These are phyloP conservation scores for Bos taurus DNA, from an alignment of 2,113 vertebrate genomes.

Conservation along the genomic window DNA sequence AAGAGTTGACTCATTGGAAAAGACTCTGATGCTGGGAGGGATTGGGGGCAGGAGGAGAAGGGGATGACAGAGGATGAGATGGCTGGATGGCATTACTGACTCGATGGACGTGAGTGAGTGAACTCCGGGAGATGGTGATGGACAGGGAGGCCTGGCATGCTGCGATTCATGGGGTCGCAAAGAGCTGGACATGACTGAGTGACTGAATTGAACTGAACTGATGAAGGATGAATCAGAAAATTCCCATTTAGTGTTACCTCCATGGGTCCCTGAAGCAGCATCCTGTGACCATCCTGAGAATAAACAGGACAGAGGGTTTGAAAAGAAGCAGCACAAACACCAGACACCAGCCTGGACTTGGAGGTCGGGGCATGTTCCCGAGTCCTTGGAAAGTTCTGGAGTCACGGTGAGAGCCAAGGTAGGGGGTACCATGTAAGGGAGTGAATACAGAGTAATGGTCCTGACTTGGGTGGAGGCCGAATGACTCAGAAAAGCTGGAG, in stretches of 20 bases:
- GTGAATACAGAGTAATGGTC: background rate
- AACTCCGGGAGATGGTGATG: too few species aligned
- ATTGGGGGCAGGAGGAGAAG: too few species aligned
- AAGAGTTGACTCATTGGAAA: too few species aligned
- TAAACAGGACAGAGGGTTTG: background rate
- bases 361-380: fast-evolving
- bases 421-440: background rate
- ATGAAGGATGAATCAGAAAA: background rate
- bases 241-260: background rate
- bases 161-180: too few species aligned
- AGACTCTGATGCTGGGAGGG: too few species aligned
- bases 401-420: background rate
- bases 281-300: background rate
- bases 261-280: background rate
- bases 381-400: background rate
- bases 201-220: too few species aligned
- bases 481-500: background rate
- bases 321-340: background rate
- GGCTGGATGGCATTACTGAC: too few species aligned
- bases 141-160: too few species aligned
- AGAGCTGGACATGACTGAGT: too few species aligned
- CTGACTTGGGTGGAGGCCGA: background rate
- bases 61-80: too few species aligned
- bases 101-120: too few species aligned
- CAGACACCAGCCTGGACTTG: background rate